phyloP scores from a whole-genome alignment of 1,140 invertebrate species.

The Sycophila sp. region DNA sequence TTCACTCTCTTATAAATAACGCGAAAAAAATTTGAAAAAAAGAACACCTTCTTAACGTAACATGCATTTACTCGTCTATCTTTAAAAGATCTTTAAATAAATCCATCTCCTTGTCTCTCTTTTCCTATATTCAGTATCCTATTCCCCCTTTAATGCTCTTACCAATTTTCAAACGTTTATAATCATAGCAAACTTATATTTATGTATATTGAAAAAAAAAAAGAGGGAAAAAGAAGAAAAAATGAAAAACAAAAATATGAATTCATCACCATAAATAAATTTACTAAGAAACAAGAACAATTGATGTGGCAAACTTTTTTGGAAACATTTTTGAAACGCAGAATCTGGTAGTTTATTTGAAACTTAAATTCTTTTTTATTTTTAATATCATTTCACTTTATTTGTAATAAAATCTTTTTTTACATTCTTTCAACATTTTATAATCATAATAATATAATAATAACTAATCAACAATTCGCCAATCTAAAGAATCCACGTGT shows the following conservation, averaged over 20 bases:
- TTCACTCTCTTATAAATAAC: slow-evolving; percentile 44
- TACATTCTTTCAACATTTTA: slow-evolving; percentile 26
- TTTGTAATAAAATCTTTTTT: slow-evolving; percentile 35
- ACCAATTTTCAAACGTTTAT: slow-evolving; percentile 45
- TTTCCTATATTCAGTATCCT: slow-evolving; percentile 39
- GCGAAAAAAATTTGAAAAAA: slow-evolving; percentile 24
- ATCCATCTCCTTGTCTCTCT: slow-evolving; percentile 27
- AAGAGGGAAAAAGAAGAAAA: slow-evolving; percentile 37
- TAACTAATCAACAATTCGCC: slow-evolving; percentile 16
- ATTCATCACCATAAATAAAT: slow-evolving; percentile 40
- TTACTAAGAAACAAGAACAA: slow-evolving; percentile 34
- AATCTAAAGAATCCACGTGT: slow-evolving; percentile 14
- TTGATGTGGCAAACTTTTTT: slow-evolving; percentile 12
- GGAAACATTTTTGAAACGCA: background rate
- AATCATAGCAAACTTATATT: slow-evolving; percentile 56
- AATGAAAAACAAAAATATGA: slow-evolving; percentile 44
- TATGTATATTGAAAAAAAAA: slow-evolving; percentile 42
- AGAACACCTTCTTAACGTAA: slow-evolving; percentile 3
- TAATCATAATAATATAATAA: slow-evolving; percentile 20
- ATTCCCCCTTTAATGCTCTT: slow-evolving; percentile 38
- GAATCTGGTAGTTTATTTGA: background rate
- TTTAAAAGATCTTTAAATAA: slow-evolving; percentile 10
- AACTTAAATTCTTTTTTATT: background rate
- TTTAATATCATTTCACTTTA: slow-evolving; percentile 25
- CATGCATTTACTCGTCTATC: slow-evolving; percentile 23